A percentile compares a stretch with the other conserved stretches of the same genome.
phyloP scores from a whole-genome alignment of 2,113 vertebrate species.

The Podarcis cretensis region DNA sequence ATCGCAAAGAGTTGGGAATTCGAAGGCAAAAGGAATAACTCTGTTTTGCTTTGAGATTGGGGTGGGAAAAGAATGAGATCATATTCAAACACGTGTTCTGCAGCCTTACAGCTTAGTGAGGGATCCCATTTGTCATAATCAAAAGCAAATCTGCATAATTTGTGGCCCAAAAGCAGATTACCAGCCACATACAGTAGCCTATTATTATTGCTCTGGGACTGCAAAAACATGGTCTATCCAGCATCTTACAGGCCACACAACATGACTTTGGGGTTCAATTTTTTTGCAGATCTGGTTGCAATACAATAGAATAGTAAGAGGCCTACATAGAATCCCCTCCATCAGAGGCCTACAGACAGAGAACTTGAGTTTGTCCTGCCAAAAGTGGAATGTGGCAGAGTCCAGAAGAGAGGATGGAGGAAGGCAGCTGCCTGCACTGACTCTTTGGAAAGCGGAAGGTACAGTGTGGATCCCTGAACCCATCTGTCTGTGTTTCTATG shows the following conservation, averaged over 20 bases:
- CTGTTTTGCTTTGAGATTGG: background rate
- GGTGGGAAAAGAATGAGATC: background rate
- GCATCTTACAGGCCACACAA: background rate
- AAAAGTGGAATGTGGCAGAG: background rate
- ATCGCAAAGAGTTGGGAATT: background rate
- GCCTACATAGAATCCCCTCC: background rate
- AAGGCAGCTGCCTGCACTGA: background rate
- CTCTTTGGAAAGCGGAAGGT: background rate
- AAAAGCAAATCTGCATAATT: background rate
- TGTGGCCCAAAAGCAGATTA: background rate
- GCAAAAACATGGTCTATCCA: background rate
- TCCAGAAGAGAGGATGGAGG: background rate
- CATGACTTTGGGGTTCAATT: background rate
- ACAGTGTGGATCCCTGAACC: background rate
- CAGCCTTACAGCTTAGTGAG: background rate
- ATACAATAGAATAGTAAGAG: background rate
- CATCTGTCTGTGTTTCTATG: conserved; percentile 17
- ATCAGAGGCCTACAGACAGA: background rate
- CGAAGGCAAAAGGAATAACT: background rate
- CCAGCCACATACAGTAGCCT: background rate
- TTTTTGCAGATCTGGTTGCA: background rate
- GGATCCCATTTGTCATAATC: background rate
- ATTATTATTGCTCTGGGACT: background rate
- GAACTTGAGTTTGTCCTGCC: background rate
- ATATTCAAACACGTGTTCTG: background rate